Base-by-base conservation (phyloP, 2,113 vertebrate species). In the Cygnus buccinator region DNA sequence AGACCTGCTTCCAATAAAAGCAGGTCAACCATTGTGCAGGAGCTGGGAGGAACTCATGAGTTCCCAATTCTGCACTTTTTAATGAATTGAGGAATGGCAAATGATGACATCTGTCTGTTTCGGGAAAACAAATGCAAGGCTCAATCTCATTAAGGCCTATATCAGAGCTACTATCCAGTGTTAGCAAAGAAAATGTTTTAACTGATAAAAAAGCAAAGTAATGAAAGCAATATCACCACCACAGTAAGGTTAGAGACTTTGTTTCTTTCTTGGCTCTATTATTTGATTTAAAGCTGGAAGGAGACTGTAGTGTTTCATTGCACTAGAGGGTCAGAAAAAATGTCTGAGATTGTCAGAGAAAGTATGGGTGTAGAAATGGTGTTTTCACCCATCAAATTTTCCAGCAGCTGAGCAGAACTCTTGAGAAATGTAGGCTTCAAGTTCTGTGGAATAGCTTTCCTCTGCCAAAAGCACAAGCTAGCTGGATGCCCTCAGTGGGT, bases 321-420 rank as follows among this genome's bases (percentile, higher is more conserved):
- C 48, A 48, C 54, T n/a, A 75, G 48, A 39, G 52, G 62, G 62
- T 73, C 58, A 79, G 84, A 76, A 87, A 81, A 91, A 75, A 91
- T n/a, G 18, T 54, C 81, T 83, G 81, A 93, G 72, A 73, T 83
- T 44, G 35, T 82, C 77, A 73, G 62, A 33, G 76, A 84, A 55
- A 83, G 13, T 61, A 29, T 70, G 71, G 28, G n/a, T 82, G 43
- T 83, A 54, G 80, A 81, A 89, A 68, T 21, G 75, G 35, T 68
- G 37, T 76, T 93, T 82, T 89, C 35, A 65, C 43, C 28, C 65
- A 78, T 84, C 77, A 87, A 68, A 91, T 92, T 91, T 89, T 87
- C 66, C 43, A 87, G 89, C 70, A 73, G 65, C 70, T 88, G 61
- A 86, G 65, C 52, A 87, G 66, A 94, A 70, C 43, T 87, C 70